Evolutionary conservation across 2,113 vertebrate species (phyloP).

Genomic region (Lasiurus cinereus): DNA sequence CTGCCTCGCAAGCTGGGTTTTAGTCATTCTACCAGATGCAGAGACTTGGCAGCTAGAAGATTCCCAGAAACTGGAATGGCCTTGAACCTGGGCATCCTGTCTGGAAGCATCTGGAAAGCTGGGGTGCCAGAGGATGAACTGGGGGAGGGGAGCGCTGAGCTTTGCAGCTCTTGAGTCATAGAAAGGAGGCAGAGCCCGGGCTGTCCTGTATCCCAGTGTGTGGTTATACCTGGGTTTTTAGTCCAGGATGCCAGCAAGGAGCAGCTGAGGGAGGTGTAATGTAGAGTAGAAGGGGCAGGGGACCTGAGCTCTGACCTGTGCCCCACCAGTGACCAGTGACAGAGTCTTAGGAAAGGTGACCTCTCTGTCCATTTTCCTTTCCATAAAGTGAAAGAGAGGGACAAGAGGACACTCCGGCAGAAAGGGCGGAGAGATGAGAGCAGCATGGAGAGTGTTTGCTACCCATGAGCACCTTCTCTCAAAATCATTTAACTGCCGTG

Average conservation of each 20-base stretch:
- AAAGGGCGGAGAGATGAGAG: neutral
- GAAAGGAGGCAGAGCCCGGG: neutral
- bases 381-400: neutral
- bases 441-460: neutral
- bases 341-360: neutral
- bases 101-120: slow-evolving; percentile 3
- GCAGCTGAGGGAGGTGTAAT: neutral
- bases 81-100: neutral
- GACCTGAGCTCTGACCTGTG: neutral
- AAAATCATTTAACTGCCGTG: neutral
- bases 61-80: neutral
- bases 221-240: neutral
- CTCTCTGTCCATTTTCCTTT: neutral
- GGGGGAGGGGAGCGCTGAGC: neutral
- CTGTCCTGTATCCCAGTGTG: neutral
- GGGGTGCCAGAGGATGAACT: neutral
- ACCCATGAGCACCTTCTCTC: neutral
- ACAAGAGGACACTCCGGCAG: neutral
- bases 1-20: neutral
- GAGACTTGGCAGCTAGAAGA: neutral
- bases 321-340: neutral
- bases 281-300: neutral
- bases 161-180: neutral
- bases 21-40: neutral
- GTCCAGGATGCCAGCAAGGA: neutral